These are phyloP conservation scores for Dolomedes plantarius DNA, from an alignment of 2,888 invertebrate species.

Conservation along the genomic window DNA sequence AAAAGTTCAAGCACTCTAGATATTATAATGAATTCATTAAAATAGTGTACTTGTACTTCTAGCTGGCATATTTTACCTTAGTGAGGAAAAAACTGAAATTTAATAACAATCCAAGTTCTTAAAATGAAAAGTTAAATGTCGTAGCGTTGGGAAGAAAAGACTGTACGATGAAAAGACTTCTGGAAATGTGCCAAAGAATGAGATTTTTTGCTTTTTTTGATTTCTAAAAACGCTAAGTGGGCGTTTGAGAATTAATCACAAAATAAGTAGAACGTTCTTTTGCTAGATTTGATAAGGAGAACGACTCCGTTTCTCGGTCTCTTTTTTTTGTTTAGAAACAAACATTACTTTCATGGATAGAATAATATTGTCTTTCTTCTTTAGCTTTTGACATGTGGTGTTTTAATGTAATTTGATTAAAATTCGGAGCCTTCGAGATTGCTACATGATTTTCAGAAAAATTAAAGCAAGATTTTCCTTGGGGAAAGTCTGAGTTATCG, in stretches of 20 bases:
- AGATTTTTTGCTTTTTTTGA: neutral
- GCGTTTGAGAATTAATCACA: constrained; percentile 35
- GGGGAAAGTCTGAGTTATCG: neutral
- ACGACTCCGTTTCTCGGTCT: neutral
- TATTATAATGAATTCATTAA: too few relatives aligned
- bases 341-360: constrained; percentile 14
- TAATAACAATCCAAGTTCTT: neutral
- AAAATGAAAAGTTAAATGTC: constrained; percentile 21
- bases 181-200: constrained; percentile 12
- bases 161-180: neutral
- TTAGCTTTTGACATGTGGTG: constrained; percentile 19
- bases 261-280: constrained; percentile 27
- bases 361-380: constrained; percentile 21
- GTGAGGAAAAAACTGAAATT: neutral
- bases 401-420: constrained; percentile 30
- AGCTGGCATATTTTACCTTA: neutral
- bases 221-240: constrained; percentile 6
- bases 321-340: constrained; percentile 20
- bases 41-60: too few relatives aligned
- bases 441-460: neutral
- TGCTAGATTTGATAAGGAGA: constrained; percentile 33
- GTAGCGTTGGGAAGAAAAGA: neutral
- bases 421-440: neutral
- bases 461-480: neutral
- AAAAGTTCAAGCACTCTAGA: too few relatives aligned